Evolutionary conservation across 2,113 vertebrate species (phyloP), one percentile per base, ranked within the genome.

Genomic region (Anolis carolinensis): DNA sequence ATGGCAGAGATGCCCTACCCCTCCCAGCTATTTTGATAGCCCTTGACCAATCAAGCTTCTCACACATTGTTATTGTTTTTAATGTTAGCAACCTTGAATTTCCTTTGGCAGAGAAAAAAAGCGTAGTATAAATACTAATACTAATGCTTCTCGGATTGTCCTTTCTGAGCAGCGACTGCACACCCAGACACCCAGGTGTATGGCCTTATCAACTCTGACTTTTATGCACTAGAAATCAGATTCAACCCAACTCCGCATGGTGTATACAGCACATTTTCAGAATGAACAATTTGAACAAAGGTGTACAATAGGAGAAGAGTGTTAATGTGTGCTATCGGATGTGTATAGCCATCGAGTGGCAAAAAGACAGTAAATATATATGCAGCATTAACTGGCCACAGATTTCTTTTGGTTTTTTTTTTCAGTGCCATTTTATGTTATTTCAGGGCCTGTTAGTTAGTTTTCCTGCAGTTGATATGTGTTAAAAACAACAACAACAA

Each of bases 201-300:
- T 44, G 39, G 13, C 39, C 44, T 52, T 16, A 7, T 7, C 62
- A 44, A 14, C 16, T 21, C 50, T 65, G 5, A 5, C 16, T 23
- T 63, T 65, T 27, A 44, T 67, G 7, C 25, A 36, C 14, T 67
- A 9, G 21, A 71, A 55, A 55, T 72, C 25, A 34, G 21, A 13
- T 73, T 50, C 23, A 21, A 32, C 36, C 30, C 9, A n/a, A 44
- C 8, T 27, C 23, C 92, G 92, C 93, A 92, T 91, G 92, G 93
- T 93, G 82, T 86, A 89, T 95, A 92, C 95, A 91, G 89, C 91
- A 95, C 91, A 76, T 1, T 92, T 95, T 96, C 94, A 96, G 95
- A 96, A 96, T 94, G 95, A 96, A 96, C 95, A 95, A 94, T 93
- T 91, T 95, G 86, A 94, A 91, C 91, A 95, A 93, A 95, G 92